Evolutionary conservation across 2,113 vertebrate species (phyloP).

Genomic region (Geococcyx californianus): DNA sequence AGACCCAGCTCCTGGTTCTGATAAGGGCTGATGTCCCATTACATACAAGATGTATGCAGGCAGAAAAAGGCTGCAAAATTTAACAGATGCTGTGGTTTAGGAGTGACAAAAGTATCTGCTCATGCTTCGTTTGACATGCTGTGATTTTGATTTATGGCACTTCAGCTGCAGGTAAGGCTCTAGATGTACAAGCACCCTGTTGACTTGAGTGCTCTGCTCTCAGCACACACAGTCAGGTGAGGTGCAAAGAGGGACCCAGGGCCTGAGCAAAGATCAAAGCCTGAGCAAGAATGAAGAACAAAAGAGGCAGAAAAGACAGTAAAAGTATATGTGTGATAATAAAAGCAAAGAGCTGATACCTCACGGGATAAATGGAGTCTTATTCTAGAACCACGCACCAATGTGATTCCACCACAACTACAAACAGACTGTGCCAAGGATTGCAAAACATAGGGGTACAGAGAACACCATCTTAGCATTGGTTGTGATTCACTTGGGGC

Average conservation of each 20-base stretch:
- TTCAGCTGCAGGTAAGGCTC: neutral
- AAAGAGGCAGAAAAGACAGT: neutral
- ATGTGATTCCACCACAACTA: neutral
- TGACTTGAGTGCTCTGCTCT: neutral
- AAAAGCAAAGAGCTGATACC: neutral
- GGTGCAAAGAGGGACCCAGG: neutral
- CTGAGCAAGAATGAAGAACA: neutral
- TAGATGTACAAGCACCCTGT: fast-evolving
- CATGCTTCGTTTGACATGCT: neutral
- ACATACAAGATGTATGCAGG: fast-evolving
- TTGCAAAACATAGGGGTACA: neutral
- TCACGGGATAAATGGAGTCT: neutral
- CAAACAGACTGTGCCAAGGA: neutral
- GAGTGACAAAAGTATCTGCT: neutral
- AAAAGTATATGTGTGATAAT: neutral
- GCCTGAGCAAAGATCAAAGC: neutral
- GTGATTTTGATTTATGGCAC: neutral
- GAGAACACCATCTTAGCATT: neutral
- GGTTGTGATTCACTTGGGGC: neutral
- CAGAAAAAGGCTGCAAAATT: neutral
- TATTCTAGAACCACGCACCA: neutral
- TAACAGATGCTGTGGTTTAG: neutral
- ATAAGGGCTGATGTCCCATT: neutral
- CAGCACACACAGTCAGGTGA: neutral
- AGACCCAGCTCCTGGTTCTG: neutral